Evolutionary conservation across 2,888 invertebrate genomes (phyloP), one percentile per base, ranked within the genome.

Genomic region (Athalia rosae): DNA sequence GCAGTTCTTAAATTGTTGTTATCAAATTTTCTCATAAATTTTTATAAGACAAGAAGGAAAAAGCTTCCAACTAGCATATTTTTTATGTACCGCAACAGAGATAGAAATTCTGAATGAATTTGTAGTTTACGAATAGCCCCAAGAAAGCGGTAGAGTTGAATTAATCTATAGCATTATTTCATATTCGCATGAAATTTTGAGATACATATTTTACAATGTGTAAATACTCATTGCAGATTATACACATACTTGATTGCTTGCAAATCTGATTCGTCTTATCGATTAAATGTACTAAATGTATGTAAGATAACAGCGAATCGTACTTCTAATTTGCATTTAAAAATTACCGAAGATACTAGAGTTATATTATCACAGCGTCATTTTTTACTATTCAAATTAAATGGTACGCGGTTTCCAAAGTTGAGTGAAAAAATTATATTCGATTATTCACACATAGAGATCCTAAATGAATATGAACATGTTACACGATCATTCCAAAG

Each of bases 1-100:
- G 45, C 5, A 13, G 6, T 58, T 58, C 71, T 71, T 71, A 28
- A 56, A 58, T 71, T 71, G 43, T 50, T 56, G 58, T 71, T 45
- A 58, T 13, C 6, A 47, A 71, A 15, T 58, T 13, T 11, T 71
- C n/a, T 4, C 41, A 67, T 67, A 11, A 53, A 64, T 13, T n/a
- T n/a, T 43, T 41, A 41, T 58, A 9, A 15, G 1, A 45, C 7
- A n/a, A n/a, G 15, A 9, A 71, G 8, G 13, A n/a, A 58, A 13
- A 69, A 69, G 45, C 53, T 50, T 69, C 15, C 5, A 63, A 41
- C 7, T 3, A 4, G 41, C 71, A 58, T 56, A 71, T 71, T 45
- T 9, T 43, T 58, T 11, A 58, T 71, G 45, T 71, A 58, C 58
- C 45, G 50, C 4, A 45, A 56, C 13, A 5, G 50, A 58, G 13